These are phyloP conservation scores for Eretmochelys imbricata DNA, from an alignment of 2,113 vertebrate genomes.

Conservation along the genomic window DNA sequence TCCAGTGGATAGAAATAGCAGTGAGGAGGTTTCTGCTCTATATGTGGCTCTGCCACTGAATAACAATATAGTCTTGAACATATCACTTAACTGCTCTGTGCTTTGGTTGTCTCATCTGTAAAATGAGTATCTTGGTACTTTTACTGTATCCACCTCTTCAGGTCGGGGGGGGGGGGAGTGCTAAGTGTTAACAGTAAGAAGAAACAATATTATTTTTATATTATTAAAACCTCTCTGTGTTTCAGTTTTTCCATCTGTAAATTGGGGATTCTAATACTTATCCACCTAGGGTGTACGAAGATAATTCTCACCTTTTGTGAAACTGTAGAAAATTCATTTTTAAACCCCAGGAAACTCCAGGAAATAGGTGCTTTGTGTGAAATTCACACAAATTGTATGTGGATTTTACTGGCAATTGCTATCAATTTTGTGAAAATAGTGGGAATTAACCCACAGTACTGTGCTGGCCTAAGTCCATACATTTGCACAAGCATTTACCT, in stretches of 20 bases:
- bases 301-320: accelerated
- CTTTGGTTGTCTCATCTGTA: accelerated
- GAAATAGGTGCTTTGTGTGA: not conserved
- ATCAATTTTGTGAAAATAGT: not conserved
- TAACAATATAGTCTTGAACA: accelerated
- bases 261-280: not conserved
- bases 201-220: not conserved
- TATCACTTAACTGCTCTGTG: accelerated
- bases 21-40: accelerated
- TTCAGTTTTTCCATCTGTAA: accelerated
- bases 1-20: too few relatives aligned
- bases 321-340: not conserved
- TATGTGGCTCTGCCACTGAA: not conserved
- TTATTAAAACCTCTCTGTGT: accelerated
- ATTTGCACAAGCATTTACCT: not conserved
- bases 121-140: not conserved
- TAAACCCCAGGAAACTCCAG: not conserved
- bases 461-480: not conserved
- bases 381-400: not conserved
- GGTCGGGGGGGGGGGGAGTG: not conserved
- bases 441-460: not conserved
- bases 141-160: not conserved
- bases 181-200: not conserved
- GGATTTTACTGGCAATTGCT: not conserved
- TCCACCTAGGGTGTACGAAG: not conserved